Conservation (phyloP, 2,888 invertebrate genomes). For the Watsonalla binaria region DNA sequence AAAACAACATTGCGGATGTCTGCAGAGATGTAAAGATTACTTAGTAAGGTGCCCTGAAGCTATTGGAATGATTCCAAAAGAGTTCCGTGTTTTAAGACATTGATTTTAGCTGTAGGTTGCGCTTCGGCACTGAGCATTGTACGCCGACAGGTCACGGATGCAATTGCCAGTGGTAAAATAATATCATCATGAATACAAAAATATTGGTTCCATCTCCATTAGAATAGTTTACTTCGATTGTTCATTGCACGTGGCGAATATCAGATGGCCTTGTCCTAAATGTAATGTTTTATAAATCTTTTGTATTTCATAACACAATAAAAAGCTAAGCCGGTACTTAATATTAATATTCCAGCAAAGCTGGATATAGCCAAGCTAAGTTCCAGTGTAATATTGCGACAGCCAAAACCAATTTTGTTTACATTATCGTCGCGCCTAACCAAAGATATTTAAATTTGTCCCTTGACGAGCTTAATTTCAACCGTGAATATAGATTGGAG, state of each 20-base stretch:
- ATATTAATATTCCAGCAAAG: conserved; percentile 19
- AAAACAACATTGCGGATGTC: not conserved
- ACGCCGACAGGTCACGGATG: not conserved
- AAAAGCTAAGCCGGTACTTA: conserved; percentile 20
- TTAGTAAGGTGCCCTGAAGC: not conserved
- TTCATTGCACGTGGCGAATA: not conserved
- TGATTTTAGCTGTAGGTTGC: not conserved
- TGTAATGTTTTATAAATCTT: not conserved
- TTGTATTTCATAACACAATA: conserved; percentile 1
- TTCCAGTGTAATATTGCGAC: conserved; percentile 27
- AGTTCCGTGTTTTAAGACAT: conserved; percentile 1
- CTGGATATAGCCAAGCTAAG: conserved; percentile 15
- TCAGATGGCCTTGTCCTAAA: not conserved
- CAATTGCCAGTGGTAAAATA: not conserved
- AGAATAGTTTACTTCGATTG: not conserved
- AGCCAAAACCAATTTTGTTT: conserved; percentile 1
- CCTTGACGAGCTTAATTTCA: conserved; percentile 24
- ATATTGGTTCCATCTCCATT: not conserved
- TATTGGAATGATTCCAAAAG: conserved; percentile 2
- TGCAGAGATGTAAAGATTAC: not conserved
- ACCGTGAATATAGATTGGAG: conserved; percentile 1
- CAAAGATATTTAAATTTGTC: conserved; percentile 6
- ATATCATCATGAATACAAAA: not conserved
- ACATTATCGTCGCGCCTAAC: no score
- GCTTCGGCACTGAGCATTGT: not conserved